A percentile compares a stretch with the other conserved stretches of the same genome.
Conservation (phyloP, 2,113 vertebrate genomes). For the Calidris pugnax region DNA sequence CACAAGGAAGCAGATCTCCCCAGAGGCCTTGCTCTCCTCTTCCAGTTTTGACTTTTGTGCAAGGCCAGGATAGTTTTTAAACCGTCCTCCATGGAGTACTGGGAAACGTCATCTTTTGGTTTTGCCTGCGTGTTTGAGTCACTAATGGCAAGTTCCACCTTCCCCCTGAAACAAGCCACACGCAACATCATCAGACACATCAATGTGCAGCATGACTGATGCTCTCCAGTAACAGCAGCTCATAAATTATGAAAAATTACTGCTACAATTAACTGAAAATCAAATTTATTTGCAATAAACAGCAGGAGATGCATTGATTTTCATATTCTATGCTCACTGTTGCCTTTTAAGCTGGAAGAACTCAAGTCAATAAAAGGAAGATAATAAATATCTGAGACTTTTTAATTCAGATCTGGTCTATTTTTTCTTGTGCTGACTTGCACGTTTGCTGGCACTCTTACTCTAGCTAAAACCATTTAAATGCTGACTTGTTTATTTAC, state of each 20-base stretch:
- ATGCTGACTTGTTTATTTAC: slow-evolving; percentile 58
- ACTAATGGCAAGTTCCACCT: not conserved
- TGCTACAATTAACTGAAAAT: slow-evolving; percentile 74
- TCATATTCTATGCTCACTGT: slow-evolving; percentile 50
- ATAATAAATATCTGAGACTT: slow-evolving; percentile 61
- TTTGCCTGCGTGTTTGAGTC: not conserved
- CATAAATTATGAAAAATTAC: slow-evolving; percentile 71
- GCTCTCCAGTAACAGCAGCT: slow-evolving; percentile 47
- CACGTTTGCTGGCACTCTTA: slow-evolving; percentile 40
- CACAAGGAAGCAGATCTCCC: not conserved
- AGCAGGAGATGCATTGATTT: slow-evolving; percentile 69
- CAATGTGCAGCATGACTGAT: not conserved
- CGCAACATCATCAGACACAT: not conserved
- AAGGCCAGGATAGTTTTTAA: not conserved
- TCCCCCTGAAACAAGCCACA: not conserved
- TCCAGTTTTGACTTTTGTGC: not conserved
- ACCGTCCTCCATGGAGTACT: not conserved
- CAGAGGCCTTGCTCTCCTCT: not conserved
- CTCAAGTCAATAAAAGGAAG: slow-evolving; percentile 49
- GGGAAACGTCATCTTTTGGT: not conserved
- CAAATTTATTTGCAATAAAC: slow-evolving; percentile 75
- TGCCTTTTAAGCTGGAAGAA: slow-evolving; percentile 66
- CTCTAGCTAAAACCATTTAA: slow-evolving; percentile 52
- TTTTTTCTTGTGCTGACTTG: slow-evolving; percentile 51
- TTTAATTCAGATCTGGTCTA: slow-evolving; percentile 58